These are phyloP conservation scores for Rhagophthalmus giganteus DNA, from an alignment of 2,888 invertebrate species.

Conservation along the genomic window DNA sequence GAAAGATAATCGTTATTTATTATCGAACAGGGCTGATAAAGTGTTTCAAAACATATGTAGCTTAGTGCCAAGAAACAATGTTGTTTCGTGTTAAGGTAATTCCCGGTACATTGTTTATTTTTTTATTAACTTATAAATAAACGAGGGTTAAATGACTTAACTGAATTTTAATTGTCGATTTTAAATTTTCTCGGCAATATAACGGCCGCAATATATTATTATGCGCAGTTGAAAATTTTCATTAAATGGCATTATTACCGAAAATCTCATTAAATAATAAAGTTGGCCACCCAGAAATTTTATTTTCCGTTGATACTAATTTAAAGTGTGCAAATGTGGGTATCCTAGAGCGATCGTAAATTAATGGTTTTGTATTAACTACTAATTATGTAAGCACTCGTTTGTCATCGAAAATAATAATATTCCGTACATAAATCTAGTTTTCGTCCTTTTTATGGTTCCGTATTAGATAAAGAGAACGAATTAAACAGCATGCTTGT, in stretches of 20 bases:
- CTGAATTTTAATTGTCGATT: neutral
- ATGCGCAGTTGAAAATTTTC: neutral
- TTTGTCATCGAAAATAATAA: neutral
- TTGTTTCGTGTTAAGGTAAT: constrained; percentile 5
- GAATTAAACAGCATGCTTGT: neutral
- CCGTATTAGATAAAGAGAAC: neutral
- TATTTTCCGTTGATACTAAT: neutral
- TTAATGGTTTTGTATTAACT: neutral
- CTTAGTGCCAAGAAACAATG: constrained; percentile 11
- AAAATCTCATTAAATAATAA: neutral
- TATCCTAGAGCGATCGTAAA: neutral
- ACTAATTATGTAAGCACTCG: neutral
- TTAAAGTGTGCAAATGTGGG: neutral
- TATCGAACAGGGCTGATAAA: constrained; percentile 19
- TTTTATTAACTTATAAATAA: too few relatives aligned
- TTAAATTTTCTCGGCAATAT: neutral
- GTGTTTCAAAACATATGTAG: constrained; percentile 19
- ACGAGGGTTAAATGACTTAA: too few relatives aligned
- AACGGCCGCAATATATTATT: too few relatives aligned
- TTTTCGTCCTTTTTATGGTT: neutral
- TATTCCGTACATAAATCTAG: neutral
- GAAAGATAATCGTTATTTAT: constrained; percentile 27
- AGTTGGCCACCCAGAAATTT: neutral
- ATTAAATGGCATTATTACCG: neutral
- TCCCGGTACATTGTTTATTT: too few relatives aligned